Evolutionary conservation across 2,888 invertebrate species (phyloP).

Genomic region (Hydroisotoma schaefferi): DNA sequence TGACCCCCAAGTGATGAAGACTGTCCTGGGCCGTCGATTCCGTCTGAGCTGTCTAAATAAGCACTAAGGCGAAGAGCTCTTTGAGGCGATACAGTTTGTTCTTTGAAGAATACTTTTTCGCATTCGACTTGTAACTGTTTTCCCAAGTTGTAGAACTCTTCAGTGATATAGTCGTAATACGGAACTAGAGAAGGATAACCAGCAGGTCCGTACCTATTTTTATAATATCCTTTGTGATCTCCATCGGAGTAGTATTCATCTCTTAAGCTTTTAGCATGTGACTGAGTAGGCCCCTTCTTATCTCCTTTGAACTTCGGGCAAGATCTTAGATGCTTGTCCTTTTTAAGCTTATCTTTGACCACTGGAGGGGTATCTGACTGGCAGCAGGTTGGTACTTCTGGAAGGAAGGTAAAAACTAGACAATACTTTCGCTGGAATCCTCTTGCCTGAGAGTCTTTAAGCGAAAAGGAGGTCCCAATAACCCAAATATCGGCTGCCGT

Average conservation of each 20-base stretch:
- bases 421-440: conserved; percentile 45
- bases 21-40: conserved; percentile 21
- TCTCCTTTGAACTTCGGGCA: conserved; percentile 16
- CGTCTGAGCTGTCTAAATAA: conserved; percentile 31
- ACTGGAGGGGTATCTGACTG: conserved; percentile 13
- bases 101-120: conserved; percentile 48
- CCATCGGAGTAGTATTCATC: conserved; percentile 47
- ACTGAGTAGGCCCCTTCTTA: conserved; percentile 9
- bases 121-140: conserved; percentile 45
- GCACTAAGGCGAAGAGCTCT: conserved; percentile 42
- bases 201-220: conserved; percentile 22
- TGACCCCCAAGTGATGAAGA: conserved; percentile 30
- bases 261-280: conserved; percentile 23
- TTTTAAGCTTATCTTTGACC: not conserved
- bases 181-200: conserved; percentile 48
- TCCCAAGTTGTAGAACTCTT: conserved; percentile 47
- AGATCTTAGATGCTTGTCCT: conserved; percentile 8
- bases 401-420: conserved; percentile 48
- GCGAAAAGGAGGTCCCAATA: conserved; percentile 47
- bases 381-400: conserved; percentile 42
- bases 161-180: conserved; percentile 48
- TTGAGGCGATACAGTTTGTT: conserved; percentile 41
- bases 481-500: conserved; percentile 48
- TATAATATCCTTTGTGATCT: conserved; percentile 39
- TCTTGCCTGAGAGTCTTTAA: conserved; percentile 45